Conservation (phyloP, 2,113 vertebrate genomes). For the Todiramphus chloris region DNA sequence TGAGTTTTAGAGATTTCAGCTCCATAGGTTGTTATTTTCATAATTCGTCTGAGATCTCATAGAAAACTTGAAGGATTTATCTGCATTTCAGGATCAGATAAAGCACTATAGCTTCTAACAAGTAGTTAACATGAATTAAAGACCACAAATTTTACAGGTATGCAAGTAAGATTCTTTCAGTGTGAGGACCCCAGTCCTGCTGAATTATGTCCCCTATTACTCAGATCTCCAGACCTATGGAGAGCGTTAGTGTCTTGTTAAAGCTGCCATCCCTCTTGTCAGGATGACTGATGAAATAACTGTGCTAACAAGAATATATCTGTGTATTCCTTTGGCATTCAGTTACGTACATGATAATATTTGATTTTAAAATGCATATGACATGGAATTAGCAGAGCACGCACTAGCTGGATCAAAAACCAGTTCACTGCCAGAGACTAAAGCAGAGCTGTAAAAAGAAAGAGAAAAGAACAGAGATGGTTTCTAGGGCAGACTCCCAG, state of each 20-base stretch:
- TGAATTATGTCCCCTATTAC: neutral
- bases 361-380: neutral
- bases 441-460: neutral
- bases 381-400: neutral
- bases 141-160: neutral
- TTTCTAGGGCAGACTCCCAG: neutral
- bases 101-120: neutral
- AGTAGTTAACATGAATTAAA: neutral
- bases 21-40: neutral
- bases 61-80: neutral
- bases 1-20: neutral
- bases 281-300: neutral
- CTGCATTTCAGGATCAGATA: neutral
- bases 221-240: neutral
- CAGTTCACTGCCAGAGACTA: neutral
- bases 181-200: neutral
- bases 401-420: neutral
- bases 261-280: neutral
- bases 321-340: neutral
- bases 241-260: neutral
- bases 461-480: neutral
- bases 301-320: neutral
- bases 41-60: neutral
- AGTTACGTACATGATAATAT: neutral
- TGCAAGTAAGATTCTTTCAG: neutral